These are phyloP conservation scores for Protobothrops flavoviridis DNA, from an alignment of 2,113 vertebrate species.

Conservation along the genomic window DNA sequence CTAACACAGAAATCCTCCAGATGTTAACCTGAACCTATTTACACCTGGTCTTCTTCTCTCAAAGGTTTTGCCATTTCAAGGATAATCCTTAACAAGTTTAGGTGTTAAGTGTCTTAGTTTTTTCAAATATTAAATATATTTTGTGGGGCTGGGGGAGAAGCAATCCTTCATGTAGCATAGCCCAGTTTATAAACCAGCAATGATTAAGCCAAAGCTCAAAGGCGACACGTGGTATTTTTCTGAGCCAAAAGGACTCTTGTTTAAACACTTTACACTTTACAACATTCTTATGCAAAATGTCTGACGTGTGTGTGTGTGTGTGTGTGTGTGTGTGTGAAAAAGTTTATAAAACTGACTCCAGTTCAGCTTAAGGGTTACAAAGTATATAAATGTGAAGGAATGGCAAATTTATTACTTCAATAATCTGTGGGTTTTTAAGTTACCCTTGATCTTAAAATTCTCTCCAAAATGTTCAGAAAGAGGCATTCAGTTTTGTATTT, in stretches of 20 bases:
- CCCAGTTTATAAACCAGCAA: background rate
- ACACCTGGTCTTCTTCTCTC: background rate
- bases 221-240: background rate
- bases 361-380: background rate
- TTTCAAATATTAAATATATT: background rate
- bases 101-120: fast-evolving
- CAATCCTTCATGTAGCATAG: background rate
- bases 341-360: background rate
- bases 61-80: background rate
- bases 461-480: background rate
- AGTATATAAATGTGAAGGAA: background rate
- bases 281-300: background rate
- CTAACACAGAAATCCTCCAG: background rate
- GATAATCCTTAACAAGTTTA: conserved; percentile 3
- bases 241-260: background rate
- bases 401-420: background rate
- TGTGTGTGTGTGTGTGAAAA: background rate
- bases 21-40: background rate
- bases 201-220: background rate
- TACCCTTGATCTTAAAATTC: background rate
- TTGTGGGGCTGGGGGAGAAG: background rate
- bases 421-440: background rate
- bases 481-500: background rate
- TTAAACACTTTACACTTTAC: conserved; percentile 6
- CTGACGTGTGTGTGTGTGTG: background rate